Evolutionary conservation across 2,888 invertebrate genomes (phyloP).

Genomic region (Disparrhopalites patrizii): DNA sequence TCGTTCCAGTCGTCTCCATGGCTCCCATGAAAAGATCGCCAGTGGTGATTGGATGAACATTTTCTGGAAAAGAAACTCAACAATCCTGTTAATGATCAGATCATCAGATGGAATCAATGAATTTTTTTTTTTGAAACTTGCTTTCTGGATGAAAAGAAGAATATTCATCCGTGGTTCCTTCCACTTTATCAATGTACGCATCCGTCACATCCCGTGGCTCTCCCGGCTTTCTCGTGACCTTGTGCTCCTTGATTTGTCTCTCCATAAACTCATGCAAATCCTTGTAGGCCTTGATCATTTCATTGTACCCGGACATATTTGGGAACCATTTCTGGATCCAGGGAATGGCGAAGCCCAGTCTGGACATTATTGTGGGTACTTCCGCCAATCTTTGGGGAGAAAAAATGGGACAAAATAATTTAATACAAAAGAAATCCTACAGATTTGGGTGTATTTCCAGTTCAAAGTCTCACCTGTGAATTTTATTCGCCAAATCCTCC

Average conservation of each 20-base stretch:
- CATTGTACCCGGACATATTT: neutral
- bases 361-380: neutral
- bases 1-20: neutral
- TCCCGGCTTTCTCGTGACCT: neutral
- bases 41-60: neutral
- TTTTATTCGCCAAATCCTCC: neutral
- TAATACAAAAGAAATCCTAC: no score
- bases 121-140: neutral
- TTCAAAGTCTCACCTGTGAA: neutral
- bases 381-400: neutral
- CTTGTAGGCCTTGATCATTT: neutral
- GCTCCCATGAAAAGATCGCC: neutral
- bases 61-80: no score
- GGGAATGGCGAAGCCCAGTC: neutral
- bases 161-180: neutral
- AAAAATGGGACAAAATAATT: no score
- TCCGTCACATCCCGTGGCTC: neutral
- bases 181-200: slow-evolving; percentile 5
- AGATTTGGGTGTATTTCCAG: no score
- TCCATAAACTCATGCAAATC: neutral
- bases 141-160: neutral
- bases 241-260: neutral
- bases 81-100: no score
- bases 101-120: no score
- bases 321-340: neutral